Evolutionary conservation across 2,113 vertebrate species (phyloP).

Genomic region (Setophaga kirtlandii): DNA sequence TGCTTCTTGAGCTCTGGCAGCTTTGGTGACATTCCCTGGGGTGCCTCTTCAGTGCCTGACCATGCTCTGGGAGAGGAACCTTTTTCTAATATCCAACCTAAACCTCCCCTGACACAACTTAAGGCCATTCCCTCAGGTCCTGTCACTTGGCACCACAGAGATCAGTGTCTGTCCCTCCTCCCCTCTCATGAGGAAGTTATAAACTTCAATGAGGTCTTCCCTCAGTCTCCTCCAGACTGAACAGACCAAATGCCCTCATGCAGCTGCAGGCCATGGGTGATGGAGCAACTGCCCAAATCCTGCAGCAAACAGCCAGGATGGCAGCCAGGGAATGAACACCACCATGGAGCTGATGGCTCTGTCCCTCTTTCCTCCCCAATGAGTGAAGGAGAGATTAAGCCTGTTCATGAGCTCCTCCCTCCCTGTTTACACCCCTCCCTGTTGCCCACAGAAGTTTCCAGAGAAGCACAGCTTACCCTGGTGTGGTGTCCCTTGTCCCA

Average conservation of each 20-base stretch:
- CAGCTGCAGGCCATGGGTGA: background rate
- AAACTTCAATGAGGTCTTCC: background rate
- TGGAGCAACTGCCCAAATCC: background rate
- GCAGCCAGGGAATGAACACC: background rate
- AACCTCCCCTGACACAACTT: background rate
- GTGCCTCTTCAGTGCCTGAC: background rate
- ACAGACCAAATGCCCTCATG: background rate
- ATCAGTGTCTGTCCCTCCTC: background rate
- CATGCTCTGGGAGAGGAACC: background rate
- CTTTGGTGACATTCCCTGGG: background rate
- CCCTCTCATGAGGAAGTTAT: fast-evolving
- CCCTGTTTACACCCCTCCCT: background rate
- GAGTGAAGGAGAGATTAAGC: background rate
- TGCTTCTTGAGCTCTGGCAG: background rate
- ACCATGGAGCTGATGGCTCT: background rate
- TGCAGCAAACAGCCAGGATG: background rate
- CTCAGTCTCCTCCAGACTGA: background rate
- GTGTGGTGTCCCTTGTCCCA: background rate
- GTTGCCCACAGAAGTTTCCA: background rate
- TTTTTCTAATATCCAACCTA: background rate
- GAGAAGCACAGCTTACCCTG: background rate
- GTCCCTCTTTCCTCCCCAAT: background rate
- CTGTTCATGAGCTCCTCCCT: background rate
- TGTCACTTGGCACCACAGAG: background rate
- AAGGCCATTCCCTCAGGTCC: background rate